Conservation (phyloP, 2,888 invertebrate species). For the Eupithecia dodoneata region DNA sequence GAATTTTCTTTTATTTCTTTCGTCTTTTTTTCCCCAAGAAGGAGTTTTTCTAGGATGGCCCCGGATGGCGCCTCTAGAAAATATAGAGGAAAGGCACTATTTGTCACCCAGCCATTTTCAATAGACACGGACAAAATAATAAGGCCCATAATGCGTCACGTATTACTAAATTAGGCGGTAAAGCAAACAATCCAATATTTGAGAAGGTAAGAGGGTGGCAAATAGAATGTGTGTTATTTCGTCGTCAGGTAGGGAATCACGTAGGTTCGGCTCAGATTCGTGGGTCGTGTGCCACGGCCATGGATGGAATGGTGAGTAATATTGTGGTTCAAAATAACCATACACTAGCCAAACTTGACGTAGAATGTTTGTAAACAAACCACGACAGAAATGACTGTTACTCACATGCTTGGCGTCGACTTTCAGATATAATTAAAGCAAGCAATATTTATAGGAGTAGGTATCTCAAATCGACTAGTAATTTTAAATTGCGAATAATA, state of each 20-base stretch:
- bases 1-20: background rate
- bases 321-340: background rate
- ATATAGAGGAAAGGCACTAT: background rate
- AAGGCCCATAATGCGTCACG: slow-evolving; percentile 52
- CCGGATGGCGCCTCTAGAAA: background rate
- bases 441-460: too few relatives aligned
- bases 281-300: slow-evolving; percentile 8
- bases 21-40: background rate
- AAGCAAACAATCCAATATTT: slow-evolving; percentile 70
- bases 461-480: too few relatives aligned
- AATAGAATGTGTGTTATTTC: slow-evolving; percentile 57
- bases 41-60: background rate
- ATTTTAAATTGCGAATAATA: too few relatives aligned
- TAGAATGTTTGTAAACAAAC: too few relatives aligned
- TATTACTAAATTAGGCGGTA: slow-evolving; percentile 63
- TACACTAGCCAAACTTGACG: too few relatives aligned
- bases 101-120: slow-evolving; percentile 14
- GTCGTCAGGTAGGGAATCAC: slow-evolving; percentile 43
- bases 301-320: background rate
- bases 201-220: slow-evolving; percentile 59
- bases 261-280: slow-evolving; percentile 38
- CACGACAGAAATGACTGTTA: too few relatives aligned
- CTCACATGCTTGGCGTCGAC: too few relatives aligned
- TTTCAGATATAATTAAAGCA: too few relatives aligned
- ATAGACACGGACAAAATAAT: slow-evolving; percentile 47